These are phyloP conservation scores for Drosophila virilis DNA, from an alignment of 1,140 invertebrate species.

Conservation along the genomic window DNA sequence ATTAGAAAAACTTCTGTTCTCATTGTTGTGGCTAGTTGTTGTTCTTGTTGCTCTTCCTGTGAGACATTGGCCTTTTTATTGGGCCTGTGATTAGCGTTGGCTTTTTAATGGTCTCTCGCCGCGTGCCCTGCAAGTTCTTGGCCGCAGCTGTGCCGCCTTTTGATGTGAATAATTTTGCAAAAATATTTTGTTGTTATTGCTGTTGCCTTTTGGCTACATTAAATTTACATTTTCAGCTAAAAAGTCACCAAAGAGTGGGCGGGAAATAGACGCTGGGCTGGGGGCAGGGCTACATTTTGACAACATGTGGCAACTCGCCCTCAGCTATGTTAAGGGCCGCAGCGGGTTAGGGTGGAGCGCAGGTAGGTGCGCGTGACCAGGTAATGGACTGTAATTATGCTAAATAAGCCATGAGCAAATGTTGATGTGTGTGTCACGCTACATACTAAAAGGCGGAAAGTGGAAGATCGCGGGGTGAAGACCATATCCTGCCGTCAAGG, in stretches of 20 bases:
- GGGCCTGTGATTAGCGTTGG: constrained; percentile 57
- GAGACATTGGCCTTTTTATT: constrained; percentile 36
- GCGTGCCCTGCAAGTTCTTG: constrained; percentile 36
- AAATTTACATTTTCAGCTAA: constrained; percentile 72
- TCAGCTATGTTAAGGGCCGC: constrained; percentile 6
- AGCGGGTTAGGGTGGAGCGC: neutral
- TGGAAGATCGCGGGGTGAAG: neutral
- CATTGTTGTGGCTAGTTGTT: constrained; percentile 41
- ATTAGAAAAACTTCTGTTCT: constrained; percentile 53
- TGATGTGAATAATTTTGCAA: constrained; percentile 78
- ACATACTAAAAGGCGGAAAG: neutral
- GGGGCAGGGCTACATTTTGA: constrained; percentile 58
- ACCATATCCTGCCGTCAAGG: neutral
- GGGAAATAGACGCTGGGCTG: constrained; percentile 10
- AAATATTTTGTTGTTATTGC: constrained; percentile 49
- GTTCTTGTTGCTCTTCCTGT: constrained; percentile 16
- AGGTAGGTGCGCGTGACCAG: constrained; percentile 67
- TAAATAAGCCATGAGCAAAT: constrained; percentile 78
- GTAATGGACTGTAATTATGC: constrained; percentile 81
- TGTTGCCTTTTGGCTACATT: constrained; percentile 52
- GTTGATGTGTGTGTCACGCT: constrained; percentile 43
- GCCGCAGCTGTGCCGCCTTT: constrained; percentile 60
- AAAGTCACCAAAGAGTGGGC: constrained; percentile 26
- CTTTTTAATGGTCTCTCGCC: constrained; percentile 9
- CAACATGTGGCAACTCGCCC: constrained; percentile 73